Evolutionary conservation across 2,797 vertebrate species (phyloP).

Genomic region (Kryptolebias ocellatus): DNA sequence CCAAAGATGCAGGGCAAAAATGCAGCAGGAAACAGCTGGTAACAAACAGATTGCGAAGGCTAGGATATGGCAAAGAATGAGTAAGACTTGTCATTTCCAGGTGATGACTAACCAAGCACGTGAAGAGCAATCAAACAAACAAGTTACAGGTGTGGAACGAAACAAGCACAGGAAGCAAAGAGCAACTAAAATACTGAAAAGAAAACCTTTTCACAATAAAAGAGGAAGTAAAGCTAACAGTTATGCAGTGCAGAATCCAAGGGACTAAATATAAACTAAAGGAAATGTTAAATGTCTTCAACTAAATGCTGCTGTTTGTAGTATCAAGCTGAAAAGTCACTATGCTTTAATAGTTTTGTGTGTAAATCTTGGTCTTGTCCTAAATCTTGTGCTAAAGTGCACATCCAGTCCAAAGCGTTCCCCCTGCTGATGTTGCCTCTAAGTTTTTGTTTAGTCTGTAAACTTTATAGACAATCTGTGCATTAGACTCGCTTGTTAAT

Average conservation of each 20-base stretch:
- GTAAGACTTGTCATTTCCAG: not conserved
- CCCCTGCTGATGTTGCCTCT: not conserved
- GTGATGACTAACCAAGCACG: not conserved
- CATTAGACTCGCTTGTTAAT: conserved; percentile 6
- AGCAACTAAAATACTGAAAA: not conserved
- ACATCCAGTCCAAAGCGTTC: not conserved
- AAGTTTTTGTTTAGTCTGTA: not conserved
- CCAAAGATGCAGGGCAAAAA: not conserved
- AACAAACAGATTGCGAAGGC: not conserved
- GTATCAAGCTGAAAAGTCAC: no score
- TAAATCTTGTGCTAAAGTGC: not conserved
- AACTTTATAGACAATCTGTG: not conserved
- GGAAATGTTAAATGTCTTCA: not conserved
- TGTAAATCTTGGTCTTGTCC: no score
- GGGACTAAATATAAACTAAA: not conserved
- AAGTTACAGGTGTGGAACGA: not conserved
- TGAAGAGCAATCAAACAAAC: not conserved
- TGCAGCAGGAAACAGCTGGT: not conserved
- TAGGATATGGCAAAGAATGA: not conserved
- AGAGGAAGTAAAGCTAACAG: not conserved
- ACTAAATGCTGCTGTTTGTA: no score
- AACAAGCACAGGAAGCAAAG: not conserved
- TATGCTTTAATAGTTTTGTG: no score
- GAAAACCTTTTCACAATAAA: not conserved
- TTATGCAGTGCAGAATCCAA: not conserved